These are phyloP conservation scores for Bombus huntii DNA, from an alignment of 1,140 invertebrate genomes.

Conservation along the genomic window DNA sequence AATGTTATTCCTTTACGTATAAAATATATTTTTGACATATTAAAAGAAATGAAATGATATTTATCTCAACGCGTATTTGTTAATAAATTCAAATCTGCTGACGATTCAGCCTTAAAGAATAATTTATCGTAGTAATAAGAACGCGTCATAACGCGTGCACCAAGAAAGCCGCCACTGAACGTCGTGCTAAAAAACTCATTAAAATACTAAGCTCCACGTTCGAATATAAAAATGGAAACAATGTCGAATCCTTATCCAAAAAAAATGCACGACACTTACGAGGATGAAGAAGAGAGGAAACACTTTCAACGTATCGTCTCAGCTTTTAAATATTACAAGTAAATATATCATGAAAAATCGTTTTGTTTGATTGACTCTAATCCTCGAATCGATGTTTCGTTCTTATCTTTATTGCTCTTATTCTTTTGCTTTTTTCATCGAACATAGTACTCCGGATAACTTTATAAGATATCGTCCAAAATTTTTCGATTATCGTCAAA, in stretches of 20 bases:
- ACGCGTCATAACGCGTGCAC: slow-evolving; percentile 51
- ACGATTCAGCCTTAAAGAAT: slow-evolving; percentile 32
- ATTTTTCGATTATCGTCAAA: slow-evolving; percentile 4
- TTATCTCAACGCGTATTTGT: slow-evolving; percentile 10
- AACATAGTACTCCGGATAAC: neutral
- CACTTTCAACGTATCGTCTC: slow-evolving; percentile 91
- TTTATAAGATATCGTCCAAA: neutral
- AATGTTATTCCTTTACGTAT: neutral
- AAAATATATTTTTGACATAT: neutral
- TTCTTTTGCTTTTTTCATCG: neutral
- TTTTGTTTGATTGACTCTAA: neutral
- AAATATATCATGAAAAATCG: slow-evolving; percentile 69
- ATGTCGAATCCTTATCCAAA: slow-evolving; percentile 66
- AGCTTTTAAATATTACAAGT: slow-evolving; percentile 93
- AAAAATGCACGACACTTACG: slow-evolving; percentile 77
- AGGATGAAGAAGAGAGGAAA: slow-evolving; percentile 87
- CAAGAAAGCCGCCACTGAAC: slow-evolving; percentile 54
- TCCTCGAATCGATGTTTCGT: neutral
- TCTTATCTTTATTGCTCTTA: slow-evolving; percentile 16
- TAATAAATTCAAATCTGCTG: slow-evolving; percentile 1
- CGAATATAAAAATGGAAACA: slow-evolving; percentile 63
- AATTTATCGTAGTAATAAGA: slow-evolving; percentile 13
- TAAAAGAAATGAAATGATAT: neutral
- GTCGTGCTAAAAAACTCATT: slow-evolving; percentile 54
- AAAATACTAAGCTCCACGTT: slow-evolving; percentile 27